Evolutionary conservation across 2,797 vertebrate species (phyloP).

Genomic region (Sebastes miniatus): DNA sequence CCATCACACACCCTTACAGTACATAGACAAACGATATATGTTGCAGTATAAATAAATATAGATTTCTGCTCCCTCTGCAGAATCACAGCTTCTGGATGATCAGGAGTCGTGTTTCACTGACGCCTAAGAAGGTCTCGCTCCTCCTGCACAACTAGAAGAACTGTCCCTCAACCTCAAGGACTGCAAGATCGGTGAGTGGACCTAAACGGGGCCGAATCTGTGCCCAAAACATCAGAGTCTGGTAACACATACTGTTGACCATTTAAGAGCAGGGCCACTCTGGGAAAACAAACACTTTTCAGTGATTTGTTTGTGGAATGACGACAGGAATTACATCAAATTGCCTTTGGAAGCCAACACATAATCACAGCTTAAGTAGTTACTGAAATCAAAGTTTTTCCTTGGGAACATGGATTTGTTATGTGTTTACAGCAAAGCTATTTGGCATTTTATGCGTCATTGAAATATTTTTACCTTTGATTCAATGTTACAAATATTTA

Average conservation of each 20-base stretch:
- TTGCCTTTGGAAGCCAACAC: conserved; percentile 48
- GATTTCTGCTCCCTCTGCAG: conserved; percentile 15
- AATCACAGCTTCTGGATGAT: conserved; percentile 13
- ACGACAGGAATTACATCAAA: conserved; percentile 63
- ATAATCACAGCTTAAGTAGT: conserved; percentile 58
- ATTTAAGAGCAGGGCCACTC: conserved; percentile 53
- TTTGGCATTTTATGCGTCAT: background rate
- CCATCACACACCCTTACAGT: background rate
- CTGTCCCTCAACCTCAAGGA: conserved; percentile 46
- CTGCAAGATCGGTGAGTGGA: conserved; percentile 82
- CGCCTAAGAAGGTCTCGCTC: conserved; percentile 1
- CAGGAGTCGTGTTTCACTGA: conserved; percentile 6
- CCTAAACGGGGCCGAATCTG: background rate
- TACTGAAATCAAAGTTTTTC: conserved; percentile 39
- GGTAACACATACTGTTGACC: conserved; percentile 37
- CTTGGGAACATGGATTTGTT: conserved; percentile 39
- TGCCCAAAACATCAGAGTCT: conserved; percentile 17
- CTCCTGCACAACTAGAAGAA: background rate
- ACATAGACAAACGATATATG: background rate
- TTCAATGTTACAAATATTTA: background rate
- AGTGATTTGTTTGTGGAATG: conserved; percentile 68
- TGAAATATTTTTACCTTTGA: conserved; percentile 1
- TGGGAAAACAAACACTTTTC: conserved; percentile 62
- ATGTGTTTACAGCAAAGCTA: background rate
- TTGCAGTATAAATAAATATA: background rate